These are phyloP conservation scores for Heliconius ismenius DNA, from an alignment of 2,888 invertebrate genomes.

Conservation along the genomic window DNA sequence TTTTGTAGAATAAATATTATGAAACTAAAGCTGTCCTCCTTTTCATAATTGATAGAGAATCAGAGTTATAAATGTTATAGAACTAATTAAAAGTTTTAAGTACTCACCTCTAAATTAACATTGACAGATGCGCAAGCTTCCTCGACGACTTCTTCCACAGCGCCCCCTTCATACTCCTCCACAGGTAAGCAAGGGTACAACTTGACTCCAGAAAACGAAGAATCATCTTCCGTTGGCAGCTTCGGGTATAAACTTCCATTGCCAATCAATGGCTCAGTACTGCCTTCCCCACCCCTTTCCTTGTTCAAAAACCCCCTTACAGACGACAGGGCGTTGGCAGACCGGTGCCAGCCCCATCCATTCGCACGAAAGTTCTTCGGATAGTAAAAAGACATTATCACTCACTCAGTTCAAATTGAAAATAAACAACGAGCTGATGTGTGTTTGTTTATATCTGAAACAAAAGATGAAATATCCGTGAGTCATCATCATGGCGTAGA, in stretches of 20 bases:
- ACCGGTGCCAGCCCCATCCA: conserved; percentile 77
- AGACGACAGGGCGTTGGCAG: conserved; percentile 60
- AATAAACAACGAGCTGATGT: conserved; percentile 23
- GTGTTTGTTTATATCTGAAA: conserved; percentile 40
- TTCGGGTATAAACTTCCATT: conserved; percentile 67
- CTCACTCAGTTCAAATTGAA: conserved; percentile 32
- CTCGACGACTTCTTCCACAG: conserved; percentile 73
- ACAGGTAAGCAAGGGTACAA: conserved; percentile 72
- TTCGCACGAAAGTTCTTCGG: conserved; percentile 76
- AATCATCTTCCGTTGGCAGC: conserved; percentile 68
- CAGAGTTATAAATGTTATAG: no score
- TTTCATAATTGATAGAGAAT: no score
- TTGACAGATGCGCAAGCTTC: conserved; percentile 71
- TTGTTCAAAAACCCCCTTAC: conserved; percentile 67
- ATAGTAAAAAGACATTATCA: conserved; percentile 60
- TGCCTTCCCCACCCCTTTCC: conserved; percentile 62
- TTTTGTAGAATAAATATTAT: background rate
- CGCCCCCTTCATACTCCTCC: conserved; percentile 74
- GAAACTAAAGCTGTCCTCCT: no score
- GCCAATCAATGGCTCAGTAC: conserved; percentile 59
- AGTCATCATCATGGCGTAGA: conserved; percentile 28
- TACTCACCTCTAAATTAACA: conserved; percentile 73
- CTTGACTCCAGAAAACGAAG: conserved; percentile 60
- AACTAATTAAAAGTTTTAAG: background rate
- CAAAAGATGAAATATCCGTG: conserved; percentile 30